Conservation (phyloP, 2,888 invertebrate species). For the Danaus chrysippus region DNA sequence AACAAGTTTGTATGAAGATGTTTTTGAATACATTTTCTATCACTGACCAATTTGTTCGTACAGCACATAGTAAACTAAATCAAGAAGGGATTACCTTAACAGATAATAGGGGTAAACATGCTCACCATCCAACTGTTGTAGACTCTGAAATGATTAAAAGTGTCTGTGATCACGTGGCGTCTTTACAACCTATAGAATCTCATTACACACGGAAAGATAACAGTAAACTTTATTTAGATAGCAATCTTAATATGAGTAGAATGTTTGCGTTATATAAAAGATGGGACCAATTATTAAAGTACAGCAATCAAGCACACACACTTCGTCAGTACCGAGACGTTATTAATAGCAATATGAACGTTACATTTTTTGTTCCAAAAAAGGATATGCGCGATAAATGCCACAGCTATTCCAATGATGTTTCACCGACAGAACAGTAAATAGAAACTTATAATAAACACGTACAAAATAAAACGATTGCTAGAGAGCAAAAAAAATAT, state of each 20-base stretch:
- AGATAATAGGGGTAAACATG: slow-evolving; percentile 5
- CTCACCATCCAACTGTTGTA: slow-evolving; percentile 6
- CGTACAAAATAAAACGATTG: slow-evolving; percentile 5
- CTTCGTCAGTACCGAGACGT: slow-evolving; percentile 20
- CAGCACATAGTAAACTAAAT: background rate
- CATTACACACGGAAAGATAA: slow-evolving; percentile 19
- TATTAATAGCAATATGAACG: slow-evolving; percentile 22
- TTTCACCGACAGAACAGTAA: background rate
- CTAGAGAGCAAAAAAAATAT: background rate
- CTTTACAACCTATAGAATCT: slow-evolving; percentile 24
- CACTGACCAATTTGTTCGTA: too few relatives aligned
- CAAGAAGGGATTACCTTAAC: background rate
- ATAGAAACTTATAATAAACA: background rate
- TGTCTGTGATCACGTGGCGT: slow-evolving; percentile 25
- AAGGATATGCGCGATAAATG: slow-evolving; percentile 7
- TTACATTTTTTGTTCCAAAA: slow-evolving; percentile 11
- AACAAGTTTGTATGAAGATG: background rate
- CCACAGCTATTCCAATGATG: background rate
- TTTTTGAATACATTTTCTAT: too few relatives aligned
- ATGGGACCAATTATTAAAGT: slow-evolving; percentile 14
- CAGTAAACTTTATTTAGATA: slow-evolving; percentile 18
- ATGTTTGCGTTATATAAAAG: slow-evolving; percentile 13
- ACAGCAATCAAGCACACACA: slow-evolving; percentile 17
- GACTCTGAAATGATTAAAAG: slow-evolving; percentile 18
- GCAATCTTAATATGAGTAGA: slow-evolving; percentile 6